These are phyloP conservation scores for Eulemur rufifrons DNA, from an alignment of 2,113 vertebrate species.

Conservation along the genomic window DNA sequence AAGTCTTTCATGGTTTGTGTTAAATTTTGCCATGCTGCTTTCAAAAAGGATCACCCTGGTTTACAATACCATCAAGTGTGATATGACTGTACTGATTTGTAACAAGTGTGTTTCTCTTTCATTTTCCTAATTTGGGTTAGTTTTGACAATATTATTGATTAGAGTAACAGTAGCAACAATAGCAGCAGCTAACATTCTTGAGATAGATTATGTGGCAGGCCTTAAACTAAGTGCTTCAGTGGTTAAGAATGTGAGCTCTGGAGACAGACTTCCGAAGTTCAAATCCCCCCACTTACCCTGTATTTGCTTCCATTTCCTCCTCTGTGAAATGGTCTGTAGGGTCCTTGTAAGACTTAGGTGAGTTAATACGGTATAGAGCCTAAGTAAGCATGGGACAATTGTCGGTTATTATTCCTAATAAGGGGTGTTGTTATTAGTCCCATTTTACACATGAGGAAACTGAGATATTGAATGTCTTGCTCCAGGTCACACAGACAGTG, in stretches of 20 bases:
- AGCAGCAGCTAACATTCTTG: neutral
- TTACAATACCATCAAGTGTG: too few species aligned
- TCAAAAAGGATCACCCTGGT: neutral
- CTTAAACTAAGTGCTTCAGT: neutral
- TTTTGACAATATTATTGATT: neutral
- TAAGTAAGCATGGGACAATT: neutral
- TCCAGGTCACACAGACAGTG: neutral
- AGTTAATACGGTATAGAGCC: neutral
- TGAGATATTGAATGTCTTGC: neutral
- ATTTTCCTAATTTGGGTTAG: neutral
- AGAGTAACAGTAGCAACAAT: too few species aligned
- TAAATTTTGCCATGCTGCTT: neutral
- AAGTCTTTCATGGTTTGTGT: neutral
- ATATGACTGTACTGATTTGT: rapidly evolving
- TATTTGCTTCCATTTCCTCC: neutral
- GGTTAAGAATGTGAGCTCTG: neutral
- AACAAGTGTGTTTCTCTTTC: neutral
- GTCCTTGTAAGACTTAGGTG: neutral
- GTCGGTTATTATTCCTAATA: neutral
- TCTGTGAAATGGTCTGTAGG: neutral
- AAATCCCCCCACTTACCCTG: neutral
- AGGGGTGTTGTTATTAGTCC: neutral
- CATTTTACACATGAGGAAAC: neutral
- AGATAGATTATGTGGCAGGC: neutral
- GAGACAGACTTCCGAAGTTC: neutral